Evolutionary conservation across 2,888 invertebrate species (phyloP).

Genomic region (Metopia argyrocephala): DNA sequence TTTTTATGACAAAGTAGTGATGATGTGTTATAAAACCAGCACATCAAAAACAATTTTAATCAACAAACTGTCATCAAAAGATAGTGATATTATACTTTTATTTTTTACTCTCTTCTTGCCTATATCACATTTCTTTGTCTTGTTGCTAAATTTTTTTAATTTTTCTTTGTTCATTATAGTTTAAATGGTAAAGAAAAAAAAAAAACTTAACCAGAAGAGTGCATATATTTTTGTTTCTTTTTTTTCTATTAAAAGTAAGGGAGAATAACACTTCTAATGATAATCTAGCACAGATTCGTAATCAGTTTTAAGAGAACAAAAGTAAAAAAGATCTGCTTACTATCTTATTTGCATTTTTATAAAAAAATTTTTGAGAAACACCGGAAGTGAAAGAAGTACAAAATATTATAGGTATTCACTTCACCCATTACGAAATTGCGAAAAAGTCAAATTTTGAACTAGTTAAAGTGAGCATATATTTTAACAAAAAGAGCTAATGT

Average conservation of each 20-base stretch:
- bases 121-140: neutral
- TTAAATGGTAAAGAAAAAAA: conserved; percentile 1
- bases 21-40: conserved; percentile 55
- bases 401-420: too few relatives aligned
- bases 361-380: too few relatives aligned
- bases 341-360: too few relatives aligned
- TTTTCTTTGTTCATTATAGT: conserved; percentile 8
- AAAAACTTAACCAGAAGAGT: neutral
- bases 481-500: too few relatives aligned
- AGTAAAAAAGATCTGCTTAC: too few relatives aligned
- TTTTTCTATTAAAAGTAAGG: conserved; percentile 14
- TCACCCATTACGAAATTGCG: too few relatives aligned
- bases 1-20: conserved; percentile 25
- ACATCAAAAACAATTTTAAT: conserved; percentile 58
- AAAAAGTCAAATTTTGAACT: too few relatives aligned
- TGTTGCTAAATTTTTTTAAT: too few relatives aligned
- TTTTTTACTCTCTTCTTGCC: neutral
- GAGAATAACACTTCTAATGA: conserved; percentile 24
- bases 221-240: too few relatives aligned
- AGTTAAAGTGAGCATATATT: too few relatives aligned
- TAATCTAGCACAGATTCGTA: conserved; percentile 8
- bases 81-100: neutral
- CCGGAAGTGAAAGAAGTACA: too few relatives aligned
- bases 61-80: conserved; percentile 53
- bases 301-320: conserved; percentile 3